Base-by-base conservation (phyloP, 2,888 invertebrate species). In the Dasysyrphus albostriatus region DNA sequence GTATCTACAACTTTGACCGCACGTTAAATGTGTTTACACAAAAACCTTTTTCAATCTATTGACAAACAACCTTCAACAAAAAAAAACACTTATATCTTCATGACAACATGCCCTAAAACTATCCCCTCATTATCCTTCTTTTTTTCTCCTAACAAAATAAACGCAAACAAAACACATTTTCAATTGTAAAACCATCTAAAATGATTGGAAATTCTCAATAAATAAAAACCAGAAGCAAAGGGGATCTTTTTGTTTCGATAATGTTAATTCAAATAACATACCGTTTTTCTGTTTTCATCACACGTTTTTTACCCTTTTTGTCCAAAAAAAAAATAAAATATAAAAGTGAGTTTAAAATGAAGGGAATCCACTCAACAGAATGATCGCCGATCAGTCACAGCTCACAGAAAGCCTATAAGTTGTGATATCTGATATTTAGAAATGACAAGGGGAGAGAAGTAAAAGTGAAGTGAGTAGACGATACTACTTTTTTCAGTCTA, bases 341-440 rank as follows among this genome's bases (percentile, higher is more conserved):
- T 34, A 72, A 72, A 72, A 54, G 65, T 76, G 70, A 49, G 37
- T 42, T 29, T 12, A 37, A 42, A 82, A n/a, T n/a, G n/a, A 73
- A 37, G 54, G 34, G 59, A 51, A 73, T 70, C 54, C 61, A 42
- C 70, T 70, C 78, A 51, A 56, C 63, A 37, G 34, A 58, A 58
- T 58, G 58, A 58, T 61, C 42, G 14, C 14, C 61, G 65, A 63
- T 79, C 78, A 79, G 78, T 72, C 61, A 51, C 54, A 69, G 58
- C 49, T 59, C 37, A 16, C 39, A 14, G 34, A n/a, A 34, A 61
- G 12, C 61, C 61, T 61, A 61, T 42, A 61, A 61, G 61, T 37
- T 61, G 51, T 78, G 78, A 79, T 78, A 78, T 83, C 70, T 61
- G 7, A 9, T 83, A 83, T 83, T 74, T 61, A 9, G 32, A 61